phyloP scores from a whole-genome alignment of 2,888 invertebrate genomes.

The Microdon myrmicae region DNA sequence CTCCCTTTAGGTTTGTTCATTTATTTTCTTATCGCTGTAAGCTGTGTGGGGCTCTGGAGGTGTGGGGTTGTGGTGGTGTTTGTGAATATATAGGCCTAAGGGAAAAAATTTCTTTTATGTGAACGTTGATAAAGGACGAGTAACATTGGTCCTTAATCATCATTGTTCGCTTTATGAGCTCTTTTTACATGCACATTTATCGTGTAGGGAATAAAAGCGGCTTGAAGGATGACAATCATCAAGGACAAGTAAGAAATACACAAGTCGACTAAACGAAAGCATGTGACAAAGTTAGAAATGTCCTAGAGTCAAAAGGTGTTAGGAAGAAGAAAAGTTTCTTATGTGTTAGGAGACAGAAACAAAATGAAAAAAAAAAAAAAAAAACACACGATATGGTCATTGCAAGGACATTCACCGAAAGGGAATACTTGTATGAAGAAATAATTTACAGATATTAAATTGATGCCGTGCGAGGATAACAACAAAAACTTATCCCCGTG shows the following conservation, averaged over 20 bases:
- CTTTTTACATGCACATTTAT: background rate
- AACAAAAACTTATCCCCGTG: conserved; percentile 33
- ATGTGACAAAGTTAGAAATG: conserved; percentile 2
- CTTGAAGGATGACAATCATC: conserved; percentile 37
- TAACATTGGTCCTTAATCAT: conserved; percentile 42
- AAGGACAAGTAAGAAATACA: conserved; percentile 25
- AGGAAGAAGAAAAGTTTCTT: conserved; percentile 19
- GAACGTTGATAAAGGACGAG: conserved; percentile 31
- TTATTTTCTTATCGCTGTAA: conserved; percentile 1
- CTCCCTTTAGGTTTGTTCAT: background rate
- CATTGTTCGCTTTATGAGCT: background rate
- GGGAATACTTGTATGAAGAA: conserved; percentile 4
- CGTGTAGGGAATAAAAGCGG: conserved; percentile 35
- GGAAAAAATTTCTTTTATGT: conserved; percentile 36
- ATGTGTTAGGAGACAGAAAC: conserved; percentile 10
- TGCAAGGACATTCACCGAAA: conserved; percentile 4
- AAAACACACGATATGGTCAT: conserved; percentile 20
- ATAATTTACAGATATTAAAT: conserved; percentile 41
- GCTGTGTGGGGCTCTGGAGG: background rate
- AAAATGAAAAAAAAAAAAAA: conserved; percentile 9
- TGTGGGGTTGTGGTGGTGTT: conserved; percentile 25
- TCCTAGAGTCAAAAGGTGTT: conserved; percentile 25
- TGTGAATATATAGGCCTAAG: conserved; percentile 30
- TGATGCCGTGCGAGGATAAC: conserved; percentile 38
- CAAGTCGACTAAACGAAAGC: conserved; percentile 4